A percentile compares a stretch with the other conserved stretches of the same genome.
Evolutionary conservation across 2,797 vertebrate species (phyloP).

Genomic region (Tokudaia tokunoshimensis): DNA sequence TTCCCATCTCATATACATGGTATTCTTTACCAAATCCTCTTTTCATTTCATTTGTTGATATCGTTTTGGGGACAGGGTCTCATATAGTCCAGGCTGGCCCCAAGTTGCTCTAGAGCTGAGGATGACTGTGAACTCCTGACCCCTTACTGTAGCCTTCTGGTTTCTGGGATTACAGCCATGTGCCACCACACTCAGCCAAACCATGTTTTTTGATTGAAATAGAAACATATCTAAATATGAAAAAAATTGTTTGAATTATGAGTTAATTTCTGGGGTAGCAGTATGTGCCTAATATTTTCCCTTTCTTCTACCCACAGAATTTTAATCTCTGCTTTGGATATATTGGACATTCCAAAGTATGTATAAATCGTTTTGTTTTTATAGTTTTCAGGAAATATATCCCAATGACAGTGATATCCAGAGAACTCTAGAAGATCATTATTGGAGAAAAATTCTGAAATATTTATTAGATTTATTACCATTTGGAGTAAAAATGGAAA

Average conservation of each 20-base stretch:
- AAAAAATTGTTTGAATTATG: not conserved
- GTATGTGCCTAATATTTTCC: not conserved
- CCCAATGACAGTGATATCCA: not conserved
- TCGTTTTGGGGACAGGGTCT: not conserved
- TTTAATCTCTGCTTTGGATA: not conserved
- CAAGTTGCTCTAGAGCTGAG: not conserved
- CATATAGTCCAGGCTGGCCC: not conserved
- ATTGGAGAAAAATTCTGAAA: constrained; percentile 26
- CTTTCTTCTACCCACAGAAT: not conserved
- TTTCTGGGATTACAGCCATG: not conserved
- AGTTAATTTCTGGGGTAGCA: not conserved
- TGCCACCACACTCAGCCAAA: not conserved
- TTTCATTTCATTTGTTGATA: not conserved
- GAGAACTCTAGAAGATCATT: constrained; percentile 31
- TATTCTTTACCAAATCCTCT: not conserved
- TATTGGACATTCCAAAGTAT: constrained; percentile 6
- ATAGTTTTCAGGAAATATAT: constrained; percentile 44
- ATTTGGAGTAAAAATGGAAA: not conserved
- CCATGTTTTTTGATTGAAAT: not conserved
- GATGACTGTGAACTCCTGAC: not conserved
- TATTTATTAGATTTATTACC: constrained; percentile 27
- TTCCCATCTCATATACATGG: not conserved
- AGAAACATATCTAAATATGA: not conserved
- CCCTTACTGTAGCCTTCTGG: not conserved
- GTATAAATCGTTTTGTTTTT: constrained; percentile 39